Base-by-base conservation (phyloP, 2,888 invertebrate species). In the Brachylomia viminalis region DNA sequence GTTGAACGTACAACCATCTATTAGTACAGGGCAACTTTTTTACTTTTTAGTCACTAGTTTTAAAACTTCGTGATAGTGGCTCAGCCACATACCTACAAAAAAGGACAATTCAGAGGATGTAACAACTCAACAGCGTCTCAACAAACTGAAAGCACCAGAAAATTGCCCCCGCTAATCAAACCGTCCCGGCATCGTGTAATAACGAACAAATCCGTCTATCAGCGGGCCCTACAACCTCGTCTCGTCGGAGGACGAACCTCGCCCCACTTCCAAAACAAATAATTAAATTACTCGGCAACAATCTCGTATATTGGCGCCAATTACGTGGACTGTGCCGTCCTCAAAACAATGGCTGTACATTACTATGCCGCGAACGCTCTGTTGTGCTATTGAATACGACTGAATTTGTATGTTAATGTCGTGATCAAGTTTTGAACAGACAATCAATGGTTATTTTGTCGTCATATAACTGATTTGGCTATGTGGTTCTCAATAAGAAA, bases 221-320 rank as follows among this genome's bases (percentile, higher is more conserved):
- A 74, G 49, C 27, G 47, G 42, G 62, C 58, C 45, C 33, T 38
- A 58, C 75, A 38, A 58, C 38, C 72, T 68, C 73, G 58, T 52
- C 77, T 42, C 20, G 23, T 27, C 20, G 54, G 78, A 64, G 69
- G 66, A 76, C 77, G 70, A 80, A 71, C 79, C 80, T 78, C 71
- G 79, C 30, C 69, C 80, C 75, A 83, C 86, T 83, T 88, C 77
- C 79, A 85, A 87, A 87, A 87, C 88, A 88, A 87, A 88, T 86
- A 87, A 88, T 87, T 84, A 88, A 87, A 87, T 87, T 87, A 87
- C 84, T 80, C 71, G 70, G 61, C 81, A 86, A 87, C 87, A 88
- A 87, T 86, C 84, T 80, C 79, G 80, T 80, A 82, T 78, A 88
- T 88, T 87, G 82, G 75, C 80, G 83, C 78, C 87, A 87, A 87